These are phyloP conservation scores for Lagopus leucura DNA, from an alignment of 2,113 vertebrate genomes.

Conservation along the genomic window DNA sequence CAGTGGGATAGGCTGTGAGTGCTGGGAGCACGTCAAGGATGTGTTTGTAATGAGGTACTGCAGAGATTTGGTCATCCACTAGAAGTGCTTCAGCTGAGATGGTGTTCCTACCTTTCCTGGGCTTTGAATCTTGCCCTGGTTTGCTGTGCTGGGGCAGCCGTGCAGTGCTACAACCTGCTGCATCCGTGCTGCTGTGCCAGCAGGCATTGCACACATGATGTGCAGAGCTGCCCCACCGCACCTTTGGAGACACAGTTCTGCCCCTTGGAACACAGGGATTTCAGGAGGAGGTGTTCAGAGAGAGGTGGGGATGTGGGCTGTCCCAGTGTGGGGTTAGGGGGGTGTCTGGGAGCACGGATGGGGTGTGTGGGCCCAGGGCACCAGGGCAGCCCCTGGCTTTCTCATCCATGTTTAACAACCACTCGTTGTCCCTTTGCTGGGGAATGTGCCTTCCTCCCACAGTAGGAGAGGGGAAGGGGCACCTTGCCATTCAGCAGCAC, in stretches of 20 bases:
- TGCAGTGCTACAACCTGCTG: too few relatives aligned
- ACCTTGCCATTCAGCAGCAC: slow-evolving; percentile 21
- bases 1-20: background rate
- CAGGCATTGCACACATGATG: accelerated
- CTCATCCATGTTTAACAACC: background rate
- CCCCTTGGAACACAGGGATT: background rate
- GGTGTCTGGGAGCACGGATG: background rate
- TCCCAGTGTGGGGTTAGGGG: too few relatives aligned
- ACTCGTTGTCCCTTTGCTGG: background rate
- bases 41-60: slow-evolving; percentile 29
- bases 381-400: background rate
- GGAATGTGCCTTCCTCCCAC: background rate
- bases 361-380: background rate
- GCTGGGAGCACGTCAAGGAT: background rate
- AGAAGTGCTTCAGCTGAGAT: background rate
- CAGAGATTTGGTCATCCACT: background rate
- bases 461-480: background rate
- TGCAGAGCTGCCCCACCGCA: background rate
- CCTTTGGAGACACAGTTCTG: background rate
- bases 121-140: background rate
- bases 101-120: background rate
- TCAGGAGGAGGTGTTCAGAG: too few relatives aligned
- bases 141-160: background rate
- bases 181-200: background rate
- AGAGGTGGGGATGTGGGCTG: too few relatives aligned